phyloP scores from a whole-genome alignment of 2,113 vertebrate genomes.

The Zosterops pallidus region DNA sequence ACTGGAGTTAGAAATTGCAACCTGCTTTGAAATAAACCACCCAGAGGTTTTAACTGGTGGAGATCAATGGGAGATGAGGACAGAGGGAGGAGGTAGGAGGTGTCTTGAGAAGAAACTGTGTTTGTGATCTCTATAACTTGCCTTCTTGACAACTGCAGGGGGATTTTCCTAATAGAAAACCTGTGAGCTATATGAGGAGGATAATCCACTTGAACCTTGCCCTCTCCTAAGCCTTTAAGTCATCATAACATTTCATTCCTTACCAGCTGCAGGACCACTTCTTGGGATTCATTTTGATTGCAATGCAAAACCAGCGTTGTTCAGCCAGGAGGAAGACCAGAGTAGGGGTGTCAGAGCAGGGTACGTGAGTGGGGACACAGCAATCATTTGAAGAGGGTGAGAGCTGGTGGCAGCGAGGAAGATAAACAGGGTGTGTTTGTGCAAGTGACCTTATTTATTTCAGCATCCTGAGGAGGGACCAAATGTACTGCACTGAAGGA shows the following conservation, averaged over 20 bases:
- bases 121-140: neutral
- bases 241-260: neutral
- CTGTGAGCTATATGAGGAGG: constrained; percentile 5
- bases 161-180: constrained; percentile 26
- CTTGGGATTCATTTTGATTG: neutral
- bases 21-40: neutral
- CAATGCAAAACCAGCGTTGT: neutral
- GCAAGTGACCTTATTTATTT: constrained; percentile 2
- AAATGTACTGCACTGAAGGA: neutral
- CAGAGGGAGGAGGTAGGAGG: neutral
- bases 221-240: neutral
- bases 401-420: neutral
- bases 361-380: neutral
- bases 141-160: neutral
- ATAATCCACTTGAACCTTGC: constrained; percentile 28
- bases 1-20: neutral
- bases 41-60: neutral
- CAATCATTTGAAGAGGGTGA: neutral
- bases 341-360: neutral
- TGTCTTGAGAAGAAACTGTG: neutral
- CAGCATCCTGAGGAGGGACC: neutral
- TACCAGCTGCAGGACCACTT: neutral
- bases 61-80: neutral
- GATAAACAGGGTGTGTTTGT: constrained; percentile 19
- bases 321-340: neutral